Evolutionary conservation across 2,888 invertebrate genomes (phyloP), one percentile per base, ranked within the genome.

Genomic region (Mongoloraphidia duomilia): DNA sequence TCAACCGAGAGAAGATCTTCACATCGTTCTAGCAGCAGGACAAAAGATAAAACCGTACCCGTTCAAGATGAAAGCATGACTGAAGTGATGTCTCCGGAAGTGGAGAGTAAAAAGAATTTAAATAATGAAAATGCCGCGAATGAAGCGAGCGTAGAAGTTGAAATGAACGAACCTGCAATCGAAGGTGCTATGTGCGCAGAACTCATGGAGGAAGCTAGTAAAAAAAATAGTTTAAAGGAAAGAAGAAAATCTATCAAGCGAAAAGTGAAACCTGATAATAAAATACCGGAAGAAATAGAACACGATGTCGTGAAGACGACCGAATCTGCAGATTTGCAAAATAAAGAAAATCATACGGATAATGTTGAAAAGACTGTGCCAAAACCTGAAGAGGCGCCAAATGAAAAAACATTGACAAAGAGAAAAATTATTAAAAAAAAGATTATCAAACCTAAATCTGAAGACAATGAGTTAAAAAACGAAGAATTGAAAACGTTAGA

Each of bases 141-240:
- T 49, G 41, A 62, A 63, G 51, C 64, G 62, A 49, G 54, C 59
- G 38, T 45, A 51, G 46, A 47, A 37, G 34, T 11, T 35, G 44
- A 52, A 14, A 46, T 41, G 9, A 44, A 53, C 37, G 43, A 47
- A 48, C 48, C 37, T 41, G 47, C 17, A 49, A 33, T 33, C n/a
- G 63, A 66, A 58, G 65, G 68, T 11, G 70, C 69, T 3, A 68
- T 65, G 43, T 71, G 69, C 57, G 56, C 66, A 9, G 71, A 71
- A 57, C 59, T 71, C 49, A 61, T 69, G 38, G 66, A 68, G 56
- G 69, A 72, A 56, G 64, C 65, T 12, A 63, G 66, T 54, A 59
- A 64, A 56, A 60, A 62, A 55, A 63, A 69, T 57, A 54, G 33
- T 35, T 34, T 41, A 38, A 49, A 48, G 40, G 49, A 41, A 38